These are phyloP conservation scores for Triops longicaudatus DNA, from an alignment of 1,140 invertebrate species.

Conservation along the genomic window DNA sequence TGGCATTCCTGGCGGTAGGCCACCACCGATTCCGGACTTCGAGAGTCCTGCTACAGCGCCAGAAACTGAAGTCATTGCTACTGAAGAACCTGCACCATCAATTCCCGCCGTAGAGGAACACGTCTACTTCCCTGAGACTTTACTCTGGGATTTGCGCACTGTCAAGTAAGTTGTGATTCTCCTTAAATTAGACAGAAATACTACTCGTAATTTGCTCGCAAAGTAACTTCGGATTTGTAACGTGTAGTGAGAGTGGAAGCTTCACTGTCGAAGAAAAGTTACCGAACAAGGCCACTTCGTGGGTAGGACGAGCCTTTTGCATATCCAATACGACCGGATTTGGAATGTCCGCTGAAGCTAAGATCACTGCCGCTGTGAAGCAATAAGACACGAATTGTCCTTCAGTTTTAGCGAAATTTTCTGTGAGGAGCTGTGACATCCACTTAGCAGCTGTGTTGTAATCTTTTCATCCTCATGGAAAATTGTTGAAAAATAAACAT, in stretches of 20 bases:
- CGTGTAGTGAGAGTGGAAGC: constrained; percentile 47
- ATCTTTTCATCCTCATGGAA: no score
- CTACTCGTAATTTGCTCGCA: no score
- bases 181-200: constrained; percentile 31
- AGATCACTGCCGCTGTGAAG: constrained; percentile 43
- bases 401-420: no score
- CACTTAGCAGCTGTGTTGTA: no score
- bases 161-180: constrained; percentile 43
- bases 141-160: constrained; percentile 52
- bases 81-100: neutral
- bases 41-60: neutral
- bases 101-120: constrained; percentile 36
- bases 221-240: no score
- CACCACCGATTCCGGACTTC: neutral
- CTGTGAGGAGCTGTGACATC: no score
- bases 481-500: no score
- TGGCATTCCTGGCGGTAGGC: neutral
- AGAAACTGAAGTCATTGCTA: neutral
- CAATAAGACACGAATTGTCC: neutral
- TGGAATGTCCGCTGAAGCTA: constrained; percentile 48
- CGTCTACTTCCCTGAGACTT: constrained; percentile 57
- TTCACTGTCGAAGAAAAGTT: constrained; percentile 44
- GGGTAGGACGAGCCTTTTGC: constrained; percentile 60
- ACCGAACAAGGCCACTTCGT: constrained; percentile 65
- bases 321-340: constrained; percentile 53